Percentiles rank a stretch among this genome's conserved stretches.
phyloP scores from a whole-genome alignment of 1,140 invertebrate species.

The Drosophila baimaii region DNA sequence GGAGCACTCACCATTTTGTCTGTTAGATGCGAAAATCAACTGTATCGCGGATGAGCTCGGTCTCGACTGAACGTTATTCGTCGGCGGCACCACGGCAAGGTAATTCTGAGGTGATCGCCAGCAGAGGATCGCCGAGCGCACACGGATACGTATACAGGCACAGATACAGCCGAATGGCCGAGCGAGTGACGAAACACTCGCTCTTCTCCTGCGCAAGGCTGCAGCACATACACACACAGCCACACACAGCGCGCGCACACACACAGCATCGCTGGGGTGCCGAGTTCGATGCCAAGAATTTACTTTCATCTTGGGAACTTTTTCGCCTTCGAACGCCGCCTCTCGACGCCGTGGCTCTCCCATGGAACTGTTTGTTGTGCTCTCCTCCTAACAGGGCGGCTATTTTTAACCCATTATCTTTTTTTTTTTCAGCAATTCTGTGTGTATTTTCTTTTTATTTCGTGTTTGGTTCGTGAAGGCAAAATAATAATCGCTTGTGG shows the following conservation, averaged over 20 bases:
- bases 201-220: slow-evolving; percentile 64
- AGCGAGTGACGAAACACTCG: slow-evolving; percentile 56
- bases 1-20: slow-evolving; percentile 84
- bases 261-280: slow-evolving; percentile 16
- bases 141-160: slow-evolving; percentile 30
- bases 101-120: slow-evolving; percentile 83
- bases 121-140: slow-evolving; percentile 30
- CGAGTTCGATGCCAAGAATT: slow-evolving; percentile 67
- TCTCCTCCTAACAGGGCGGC: slow-evolving; percentile 25
- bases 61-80: slow-evolving; percentile 84
- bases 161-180: slow-evolving; percentile 4
- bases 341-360: slow-evolving; percentile 25
- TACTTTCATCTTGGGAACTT: slow-evolving; percentile 80
- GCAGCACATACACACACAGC: slow-evolving; percentile 7
- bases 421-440: slow-evolving; percentile 36
- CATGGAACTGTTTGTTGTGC: slow-evolving; percentile 36
- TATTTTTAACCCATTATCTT: slow-evolving; percentile 53
- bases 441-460: slow-evolving; percentile 42
- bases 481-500: slow-evolving; percentile 82
- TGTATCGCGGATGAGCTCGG: slow-evolving; percentile 84
- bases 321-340: slow-evolving; percentile 48
- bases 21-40: slow-evolving; percentile 83
- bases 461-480: slow-evolving; percentile 55
- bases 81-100: slow-evolving; percentile 81
- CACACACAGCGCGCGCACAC: slow-evolving; percentile 13